Evolutionary conservation across 2,113 vertebrate genomes (phyloP).

Genomic region (Ictidomys tridecemlineatus): DNA sequence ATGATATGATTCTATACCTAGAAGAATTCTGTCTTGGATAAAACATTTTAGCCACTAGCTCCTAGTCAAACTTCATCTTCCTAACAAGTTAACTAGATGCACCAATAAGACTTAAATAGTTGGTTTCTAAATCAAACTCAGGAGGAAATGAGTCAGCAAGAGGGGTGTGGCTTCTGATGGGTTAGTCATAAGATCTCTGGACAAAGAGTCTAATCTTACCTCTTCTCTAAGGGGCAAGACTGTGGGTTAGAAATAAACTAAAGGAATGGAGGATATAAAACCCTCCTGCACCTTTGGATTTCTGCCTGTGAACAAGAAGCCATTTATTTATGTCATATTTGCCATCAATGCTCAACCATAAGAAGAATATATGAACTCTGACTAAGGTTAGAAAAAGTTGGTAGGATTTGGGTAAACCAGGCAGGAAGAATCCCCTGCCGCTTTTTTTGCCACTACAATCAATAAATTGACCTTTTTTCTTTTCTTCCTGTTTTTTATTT

Average conservation of each 20-base stretch:
- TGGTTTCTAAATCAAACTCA: neutral
- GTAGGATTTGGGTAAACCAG: neutral
- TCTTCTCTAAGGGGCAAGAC: neutral
- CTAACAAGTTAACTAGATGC: neutral
- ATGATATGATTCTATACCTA: too few species aligned
- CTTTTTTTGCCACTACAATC: neutral
- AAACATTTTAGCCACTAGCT: neutral
- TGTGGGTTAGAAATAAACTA: neutral
- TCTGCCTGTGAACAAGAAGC: neutral
- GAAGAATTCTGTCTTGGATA: neutral
- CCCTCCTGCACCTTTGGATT: neutral
- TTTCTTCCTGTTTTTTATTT: neutral
- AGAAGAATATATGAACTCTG: neutral
- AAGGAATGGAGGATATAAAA: neutral
- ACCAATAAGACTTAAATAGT: neutral
- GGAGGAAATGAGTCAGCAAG: neutral
- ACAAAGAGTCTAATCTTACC: neutral
- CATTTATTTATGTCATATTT: constrained; percentile 1
- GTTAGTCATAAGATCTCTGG: neutral
- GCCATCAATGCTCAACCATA: neutral
- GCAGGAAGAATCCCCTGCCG: neutral
- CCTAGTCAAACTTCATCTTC: neutral
- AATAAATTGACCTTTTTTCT: neutral
- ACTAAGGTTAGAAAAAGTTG: neutral
- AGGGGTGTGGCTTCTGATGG: neutral